Evolutionary conservation across 2,113 vertebrate species (phyloP).

Genomic region (Crypturellus undulatus): DNA sequence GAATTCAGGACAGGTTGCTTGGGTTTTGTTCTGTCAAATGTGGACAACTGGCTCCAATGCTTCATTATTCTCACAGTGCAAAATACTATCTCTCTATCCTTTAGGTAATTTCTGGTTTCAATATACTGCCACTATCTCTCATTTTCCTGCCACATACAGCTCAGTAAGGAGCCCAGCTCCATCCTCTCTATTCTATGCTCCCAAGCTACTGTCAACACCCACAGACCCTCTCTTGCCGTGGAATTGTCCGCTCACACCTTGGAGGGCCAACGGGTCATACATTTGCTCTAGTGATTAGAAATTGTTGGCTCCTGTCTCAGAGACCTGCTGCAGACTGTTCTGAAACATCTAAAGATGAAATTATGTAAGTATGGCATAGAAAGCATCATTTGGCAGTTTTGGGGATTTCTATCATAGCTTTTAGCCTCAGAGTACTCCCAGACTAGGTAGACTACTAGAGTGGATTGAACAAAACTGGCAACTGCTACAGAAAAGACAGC

Average conservation of each 20-base stretch:
- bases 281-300: background rate
- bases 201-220: background rate
- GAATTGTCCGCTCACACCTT: no score
- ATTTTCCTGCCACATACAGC: no score
- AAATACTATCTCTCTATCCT: no score
- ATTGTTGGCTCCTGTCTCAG: background rate
- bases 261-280: background rate
- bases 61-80: no score
- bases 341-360: background rate
- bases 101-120: no score
- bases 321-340: background rate
- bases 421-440: background rate
- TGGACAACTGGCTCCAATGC: no score
- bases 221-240: background rate
- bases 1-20: background rate
- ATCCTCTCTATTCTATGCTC: no score
- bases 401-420: background rate
- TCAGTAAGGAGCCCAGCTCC: no score
- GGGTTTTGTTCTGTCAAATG: background rate
- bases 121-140: no score
- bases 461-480: background rate
- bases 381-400: background rate
- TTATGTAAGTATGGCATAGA: no score
- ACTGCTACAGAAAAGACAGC: background rate
- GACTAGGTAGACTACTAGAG: background rate